Percentiles rank a stretch among this genome's conserved stretches.
Conservation (phyloP, 2,113 vertebrate species). For the Parus major region DNA sequence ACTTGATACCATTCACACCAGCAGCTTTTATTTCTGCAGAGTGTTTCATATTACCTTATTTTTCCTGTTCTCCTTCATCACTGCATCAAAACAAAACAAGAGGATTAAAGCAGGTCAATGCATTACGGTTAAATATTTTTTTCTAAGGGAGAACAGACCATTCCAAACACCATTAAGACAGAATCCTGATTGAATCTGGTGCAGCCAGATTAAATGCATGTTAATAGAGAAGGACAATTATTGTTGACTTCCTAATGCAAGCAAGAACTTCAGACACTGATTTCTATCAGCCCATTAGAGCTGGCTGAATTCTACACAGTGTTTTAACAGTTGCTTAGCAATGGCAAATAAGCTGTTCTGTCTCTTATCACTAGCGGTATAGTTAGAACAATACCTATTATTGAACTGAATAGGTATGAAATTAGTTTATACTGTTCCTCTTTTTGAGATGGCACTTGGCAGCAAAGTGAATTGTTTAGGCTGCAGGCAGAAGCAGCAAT, state of each 20-base stretch:
- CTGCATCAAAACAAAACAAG: conserved; percentile 38
- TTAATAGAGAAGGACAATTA: conserved; percentile 68
- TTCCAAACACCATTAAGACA: conserved; percentile 40
- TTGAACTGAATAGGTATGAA: conserved; percentile 74
- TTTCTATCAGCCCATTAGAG: conserved; percentile 53
- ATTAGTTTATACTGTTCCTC: conserved; percentile 74
- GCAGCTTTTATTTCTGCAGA: conserved; percentile 12
- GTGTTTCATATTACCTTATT: background rate
- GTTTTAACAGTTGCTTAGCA: conserved; percentile 72
- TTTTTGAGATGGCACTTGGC: conserved; percentile 62
- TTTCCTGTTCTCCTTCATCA: conserved; percentile 2
- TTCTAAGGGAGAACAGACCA: conserved; percentile 47
- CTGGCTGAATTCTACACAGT: background rate
- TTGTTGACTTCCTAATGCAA: conserved; percentile 73
- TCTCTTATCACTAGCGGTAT: conserved; percentile 62
- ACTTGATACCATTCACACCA: background rate
- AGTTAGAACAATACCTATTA: conserved; percentile 71
- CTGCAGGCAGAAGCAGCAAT: background rate
- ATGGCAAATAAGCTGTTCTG: conserved; percentile 65
- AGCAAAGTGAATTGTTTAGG: conserved; percentile 55
- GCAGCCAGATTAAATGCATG: conserved; percentile 69
- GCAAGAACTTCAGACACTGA: conserved; percentile 72
- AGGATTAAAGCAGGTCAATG: conserved; percentile 41
- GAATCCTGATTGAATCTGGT: conserved; percentile 45
- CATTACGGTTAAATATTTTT: conserved; percentile 59